These are phyloP conservation scores for Andricus curvator DNA, from an alignment of 2,888 invertebrate genomes.

Conservation along the genomic window DNA sequence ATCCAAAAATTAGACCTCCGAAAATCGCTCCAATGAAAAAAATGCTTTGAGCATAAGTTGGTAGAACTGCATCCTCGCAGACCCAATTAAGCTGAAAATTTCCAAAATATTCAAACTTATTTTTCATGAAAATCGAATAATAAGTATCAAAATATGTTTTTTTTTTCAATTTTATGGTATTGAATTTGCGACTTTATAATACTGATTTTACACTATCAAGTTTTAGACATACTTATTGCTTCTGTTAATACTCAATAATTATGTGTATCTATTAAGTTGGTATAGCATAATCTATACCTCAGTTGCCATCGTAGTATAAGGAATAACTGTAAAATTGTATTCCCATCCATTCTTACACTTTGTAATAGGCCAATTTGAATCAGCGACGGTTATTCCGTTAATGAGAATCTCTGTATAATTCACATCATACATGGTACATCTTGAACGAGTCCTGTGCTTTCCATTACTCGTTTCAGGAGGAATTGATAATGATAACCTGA, in stretches of 20 bases:
- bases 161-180: no score
- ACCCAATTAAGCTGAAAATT: slow-evolving; percentile 89
- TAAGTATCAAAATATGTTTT: no score
- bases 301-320: slow-evolving; percentile 90
- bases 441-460: slow-evolving; percentile 78
- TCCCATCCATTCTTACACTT: slow-evolving; percentile 90
- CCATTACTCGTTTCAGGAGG: slow-evolving; percentile 80
- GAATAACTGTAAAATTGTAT: slow-evolving; percentile 89
- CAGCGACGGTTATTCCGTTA: slow-evolving; percentile 81
- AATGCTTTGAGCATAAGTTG: slow-evolving; percentile 89
- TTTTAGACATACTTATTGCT: no score
- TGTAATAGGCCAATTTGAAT: slow-evolving; percentile 85
- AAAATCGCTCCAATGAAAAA: slow-evolving; percentile 94
- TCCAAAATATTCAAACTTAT: no score
- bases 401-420: slow-evolving; percentile 84
- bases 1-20: slow-evolving; percentile 91
- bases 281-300: slow-evolving; percentile 80
- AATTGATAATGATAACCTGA: slow-evolving; percentile 86
- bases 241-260: no score
- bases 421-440: slow-evolving; percentile 88
- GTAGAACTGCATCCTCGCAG: slow-evolving; percentile 88
- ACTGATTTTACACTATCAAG: no score
- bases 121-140: no score
- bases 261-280: no score
- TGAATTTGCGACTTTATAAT: no score